phyloP scores from a whole-genome alignment of 1,140 invertebrate species.

The Idris sp. region DNA sequence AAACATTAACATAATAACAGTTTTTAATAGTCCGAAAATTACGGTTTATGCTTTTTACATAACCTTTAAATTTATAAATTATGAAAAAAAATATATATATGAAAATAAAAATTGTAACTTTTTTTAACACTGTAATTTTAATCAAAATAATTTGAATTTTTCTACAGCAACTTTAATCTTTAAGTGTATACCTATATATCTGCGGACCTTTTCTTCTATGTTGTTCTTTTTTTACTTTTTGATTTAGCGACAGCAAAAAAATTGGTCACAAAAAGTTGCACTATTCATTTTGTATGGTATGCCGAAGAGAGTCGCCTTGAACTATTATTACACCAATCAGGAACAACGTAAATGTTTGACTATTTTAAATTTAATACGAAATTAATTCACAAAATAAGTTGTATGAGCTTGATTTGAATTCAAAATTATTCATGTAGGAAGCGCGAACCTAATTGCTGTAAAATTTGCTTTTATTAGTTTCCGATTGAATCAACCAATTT shows the following conservation, averaged over 20 bases:
- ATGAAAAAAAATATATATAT: too few species aligned
- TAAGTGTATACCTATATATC: conserved; percentile 13
- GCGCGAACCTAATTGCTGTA: conserved; percentile 32
- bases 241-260: conserved; percentile 5
- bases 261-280: conserved; percentile 7
- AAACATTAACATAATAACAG: too few species aligned
- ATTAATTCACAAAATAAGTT: conserved; percentile 50
- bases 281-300: conserved; percentile 17
- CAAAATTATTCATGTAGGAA: conserved; percentile 48
- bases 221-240: conserved; percentile 5
- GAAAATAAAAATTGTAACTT: too few species aligned
- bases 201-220: conserved; percentile 7
- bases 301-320: conserved; percentile 40
- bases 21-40: too few species aligned
- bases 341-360: conserved; percentile 39
- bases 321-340: conserved; percentile 33
- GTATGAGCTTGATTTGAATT: conserved; percentile 29
- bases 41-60: too few species aligned
- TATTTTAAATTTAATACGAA: conserved; percentile 56
- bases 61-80: too few species aligned
- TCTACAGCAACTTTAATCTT: conserved; percentile 16
- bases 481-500: conserved; percentile 35
- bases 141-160: conserved; percentile 39
- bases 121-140: too few species aligned
- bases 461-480: conserved; percentile 53